Conservation (phyloP, 2,113 vertebrate genomes). For the Leucosticte australis region DNA sequence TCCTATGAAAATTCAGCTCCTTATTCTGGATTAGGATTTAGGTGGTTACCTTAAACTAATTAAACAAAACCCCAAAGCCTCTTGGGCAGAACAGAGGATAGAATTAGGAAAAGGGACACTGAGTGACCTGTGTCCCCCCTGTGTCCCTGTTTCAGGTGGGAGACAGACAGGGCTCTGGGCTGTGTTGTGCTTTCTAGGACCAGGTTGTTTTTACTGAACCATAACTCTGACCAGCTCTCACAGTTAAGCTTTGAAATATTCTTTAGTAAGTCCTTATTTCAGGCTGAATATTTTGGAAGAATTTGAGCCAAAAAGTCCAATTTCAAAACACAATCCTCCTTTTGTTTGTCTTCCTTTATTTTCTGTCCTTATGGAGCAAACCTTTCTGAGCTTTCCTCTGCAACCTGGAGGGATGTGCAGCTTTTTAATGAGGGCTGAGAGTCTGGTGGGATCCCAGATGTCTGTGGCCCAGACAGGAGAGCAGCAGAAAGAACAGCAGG, state of each 20-base stretch:
- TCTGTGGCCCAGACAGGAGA: neutral
- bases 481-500: neutral
- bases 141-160: neutral
- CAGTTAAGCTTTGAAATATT: neutral
- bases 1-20: neutral
- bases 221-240: neutral
- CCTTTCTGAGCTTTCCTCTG: neutral
- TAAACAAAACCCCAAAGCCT: neutral
- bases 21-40: slow-evolving; percentile 17
- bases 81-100: neutral
- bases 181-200: neutral
- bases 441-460: neutral
- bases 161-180: neutral
- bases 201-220: neutral
- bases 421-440: neutral
- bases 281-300: neutral
- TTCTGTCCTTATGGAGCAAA: neutral
- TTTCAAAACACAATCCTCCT: neutral
- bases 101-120: neutral
- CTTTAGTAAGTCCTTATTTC: neutral
- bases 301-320: neutral
- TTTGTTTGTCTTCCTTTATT: neutral
- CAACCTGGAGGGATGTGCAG: neutral
- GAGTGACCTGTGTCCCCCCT: accelerated
- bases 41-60: slow-evolving; percentile 16